Evolutionary conservation across 2,113 vertebrate genomes (phyloP).

Genomic region (sheep (Ovis aries)): ARS-UI_Ramb_v3.0 NC_056055.1:145152501-145153000

Average conservation of each 20-base stretch:
- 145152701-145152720: neutral
- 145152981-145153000: neutral
- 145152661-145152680: neutral
- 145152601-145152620: constrained; percentile 39
- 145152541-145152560: constrained; percentile 65
- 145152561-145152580: constrained; percentile 60
- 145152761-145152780: neutral
- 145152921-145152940: neutral
- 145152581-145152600: constrained; percentile 58
- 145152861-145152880: neutral
- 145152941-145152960: neutral
- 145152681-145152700: neutral
- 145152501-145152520: constrained; percentile 68
- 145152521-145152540: constrained; percentile 74
- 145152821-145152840: neutral
- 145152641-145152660: neutral
- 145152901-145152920: neutral
- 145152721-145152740: neutral
- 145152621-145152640: neutral
- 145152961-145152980: neutral
- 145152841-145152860: neutral
- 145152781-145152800: too few relatives aligned
- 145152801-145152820: neutral
- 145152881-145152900: neutral
- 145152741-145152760: neutral